Evolutionary conservation across 2,113 vertebrate species (phyloP).

Genomic region (Scomber japonicus): DNA sequence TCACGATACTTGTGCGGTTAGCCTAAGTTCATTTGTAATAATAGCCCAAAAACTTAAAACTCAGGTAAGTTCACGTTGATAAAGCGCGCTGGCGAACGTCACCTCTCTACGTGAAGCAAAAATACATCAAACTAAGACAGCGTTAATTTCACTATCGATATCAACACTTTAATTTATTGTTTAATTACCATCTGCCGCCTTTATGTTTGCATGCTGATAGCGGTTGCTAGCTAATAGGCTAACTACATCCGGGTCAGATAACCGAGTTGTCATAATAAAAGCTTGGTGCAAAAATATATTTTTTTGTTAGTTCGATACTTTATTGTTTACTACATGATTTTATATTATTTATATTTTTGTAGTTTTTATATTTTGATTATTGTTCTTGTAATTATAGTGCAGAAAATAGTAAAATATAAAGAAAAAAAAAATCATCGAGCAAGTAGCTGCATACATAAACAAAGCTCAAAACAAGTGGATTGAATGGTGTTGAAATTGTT

Average conservation of each 20-base stretch:
- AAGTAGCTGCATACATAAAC: neutral
- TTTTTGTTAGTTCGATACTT: no score
- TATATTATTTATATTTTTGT: no score
- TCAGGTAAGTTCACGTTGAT: neutral
- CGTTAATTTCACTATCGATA: neutral
- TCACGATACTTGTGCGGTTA: no score
- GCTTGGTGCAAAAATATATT: neutral
- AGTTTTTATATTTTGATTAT: no score
- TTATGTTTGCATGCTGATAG: constrained; percentile 36
- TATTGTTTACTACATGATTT: no score
- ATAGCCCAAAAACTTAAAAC: no score
- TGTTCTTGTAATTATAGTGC: no score
- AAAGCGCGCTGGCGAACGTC: no score
- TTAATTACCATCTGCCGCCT: constrained; percentile 1
- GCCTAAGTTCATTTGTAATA: no score
- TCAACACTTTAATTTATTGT: neutral
- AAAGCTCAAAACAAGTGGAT: neutral
- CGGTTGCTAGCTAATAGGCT: neutral
- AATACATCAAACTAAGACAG: no score
- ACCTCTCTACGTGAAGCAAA: neutral
- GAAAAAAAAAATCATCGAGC: no score
- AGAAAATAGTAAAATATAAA: no score
- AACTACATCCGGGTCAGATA: constrained; percentile 65
- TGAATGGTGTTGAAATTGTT: constrained; percentile 13
- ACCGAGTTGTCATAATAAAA: constrained; percentile 64